Evolutionary conservation across 1,140 invertebrate genomes (phyloP).

Genomic region (Neoseiulus cucumeris): DNA sequence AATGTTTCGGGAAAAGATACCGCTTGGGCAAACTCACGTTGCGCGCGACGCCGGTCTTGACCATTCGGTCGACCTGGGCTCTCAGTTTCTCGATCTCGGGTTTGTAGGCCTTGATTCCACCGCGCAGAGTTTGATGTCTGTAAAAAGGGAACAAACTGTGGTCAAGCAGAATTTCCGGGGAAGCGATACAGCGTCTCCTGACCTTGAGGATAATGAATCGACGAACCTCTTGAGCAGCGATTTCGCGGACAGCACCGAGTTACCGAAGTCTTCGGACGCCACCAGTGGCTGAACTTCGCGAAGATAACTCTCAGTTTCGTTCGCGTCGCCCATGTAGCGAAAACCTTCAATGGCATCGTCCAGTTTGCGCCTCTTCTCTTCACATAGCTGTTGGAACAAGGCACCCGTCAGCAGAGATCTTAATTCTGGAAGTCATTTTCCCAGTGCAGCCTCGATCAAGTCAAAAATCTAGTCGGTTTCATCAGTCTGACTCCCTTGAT

Average conservation of each 20-base stretch:
- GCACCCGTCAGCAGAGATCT: not conserved
- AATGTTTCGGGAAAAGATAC: not conserved
- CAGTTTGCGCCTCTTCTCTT: conserved; percentile 50
- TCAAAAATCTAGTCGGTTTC: no score
- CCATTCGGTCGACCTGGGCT: conserved; percentile 56
- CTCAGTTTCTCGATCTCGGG: conserved; percentile 71
- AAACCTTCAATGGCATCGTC: conserved; percentile 80
- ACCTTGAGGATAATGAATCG: not conserved
- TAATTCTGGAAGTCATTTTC: no score
- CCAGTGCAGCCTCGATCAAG: no score
- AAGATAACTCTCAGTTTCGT: conserved; percentile 94
- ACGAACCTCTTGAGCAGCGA: conserved; percentile 15
- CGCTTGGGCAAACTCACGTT: conserved; percentile 31
- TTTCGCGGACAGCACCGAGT: conserved; percentile 68
- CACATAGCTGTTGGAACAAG: not conserved
- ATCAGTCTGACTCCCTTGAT: no score
- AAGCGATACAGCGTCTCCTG: no score
- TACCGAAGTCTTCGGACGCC: conserved; percentile 63
- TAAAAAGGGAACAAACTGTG: conserved; percentile 42
- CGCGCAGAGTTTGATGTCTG: conserved; percentile 64
- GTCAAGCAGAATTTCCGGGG: no score
- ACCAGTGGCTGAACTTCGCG: conserved; percentile 75
- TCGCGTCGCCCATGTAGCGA: conserved; percentile 52
- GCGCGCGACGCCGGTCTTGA: conserved; percentile 51
- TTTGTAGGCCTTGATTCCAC: conserved; percentile 72